Evolutionary conservation across 2,113 vertebrate species (phyloP).

Genomic region (Tursiops truncatus): DNA sequence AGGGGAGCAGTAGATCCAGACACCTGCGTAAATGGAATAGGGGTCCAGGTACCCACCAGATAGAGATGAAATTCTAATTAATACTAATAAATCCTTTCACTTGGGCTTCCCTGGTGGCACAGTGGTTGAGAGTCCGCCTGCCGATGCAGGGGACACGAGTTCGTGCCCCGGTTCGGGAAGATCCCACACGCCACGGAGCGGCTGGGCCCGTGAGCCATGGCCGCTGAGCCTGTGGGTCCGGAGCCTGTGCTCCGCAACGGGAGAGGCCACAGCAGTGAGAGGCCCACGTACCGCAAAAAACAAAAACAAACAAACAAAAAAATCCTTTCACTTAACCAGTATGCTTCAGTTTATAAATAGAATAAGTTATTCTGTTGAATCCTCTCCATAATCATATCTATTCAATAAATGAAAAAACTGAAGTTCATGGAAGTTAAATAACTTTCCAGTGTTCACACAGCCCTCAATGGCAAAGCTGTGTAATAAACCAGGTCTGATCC

Average conservation of each 20-base stretch:
- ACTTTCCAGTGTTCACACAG: not conserved
- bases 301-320: not conserved
- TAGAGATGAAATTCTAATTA: conserved; percentile 5
- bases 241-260: too few species aligned
- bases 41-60: not conserved
- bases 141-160: too few species aligned
- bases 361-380: conserved; percentile 3
- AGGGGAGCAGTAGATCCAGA: not conserved
- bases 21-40: not conserved
- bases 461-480: not conserved
- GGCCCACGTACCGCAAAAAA: too few species aligned
- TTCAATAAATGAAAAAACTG: conserved; percentile 4
- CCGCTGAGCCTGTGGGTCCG: too few species aligned
- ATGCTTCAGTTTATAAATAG: conserved; percentile 16
- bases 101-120: not conserved
- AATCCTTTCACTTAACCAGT: not conserved
- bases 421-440: not conserved
- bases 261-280: too few species aligned
- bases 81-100: not conserved
- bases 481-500: not conserved
- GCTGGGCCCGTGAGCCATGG: too few species aligned
- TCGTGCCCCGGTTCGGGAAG: too few species aligned
- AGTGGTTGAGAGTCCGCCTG: too few species aligned
- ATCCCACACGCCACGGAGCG: too few species aligned
- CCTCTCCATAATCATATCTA: not conserved